Base-by-base conservation (phyloP, 2,888 invertebrate species). In the Hylaea fasciaria region DNA sequence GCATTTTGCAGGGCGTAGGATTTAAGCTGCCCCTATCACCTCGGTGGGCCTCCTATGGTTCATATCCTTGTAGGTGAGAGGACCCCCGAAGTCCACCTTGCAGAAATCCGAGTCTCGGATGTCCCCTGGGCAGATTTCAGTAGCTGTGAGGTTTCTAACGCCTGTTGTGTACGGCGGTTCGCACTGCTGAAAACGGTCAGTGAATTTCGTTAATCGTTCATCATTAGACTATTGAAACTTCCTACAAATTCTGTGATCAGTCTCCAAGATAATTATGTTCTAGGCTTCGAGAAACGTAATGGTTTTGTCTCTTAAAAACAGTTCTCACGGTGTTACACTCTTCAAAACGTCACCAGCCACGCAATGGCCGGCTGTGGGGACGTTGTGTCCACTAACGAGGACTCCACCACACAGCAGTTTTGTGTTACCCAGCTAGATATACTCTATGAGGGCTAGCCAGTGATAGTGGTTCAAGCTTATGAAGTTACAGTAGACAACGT, bases 321-420 rank as follows among this genome's bases (percentile, higher is more conserved):
- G 43, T 51, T 74, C 93, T 89, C 77, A 93, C 93, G 93, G 84
- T 61, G 69, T 81, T 58, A 90, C 92, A 22, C 76, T 51, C n/a
- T 65, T 73, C 8, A 83, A 66, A 1, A 88, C 82, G 16, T 76
- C 62, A 35, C 91, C 91, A 8, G 71, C 73, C 0, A 93, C 83
- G 64, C 94, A 94, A 76, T 94, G 94, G 0, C 87, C 94, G 0
- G 94, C 94, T 0, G 94, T 94, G 13, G 94, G 68, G 0, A 93
- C 90, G 65, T 94, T 94, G 78, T 80, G 80, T 7, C 77, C 75
- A 57, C 90, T 93, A 67, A 94, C 93, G 0, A 94, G 83, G 3
- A 87, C 80, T 4, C 93, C 94, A 0, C 81, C 83, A 45, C 86
- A 85, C 0, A 86, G 72, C 50, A 83, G 78, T 58, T 79, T 82